Evolutionary conservation across 2,113 vertebrate species (phyloP).

Genomic region (Danionella cerebrum): DNA sequence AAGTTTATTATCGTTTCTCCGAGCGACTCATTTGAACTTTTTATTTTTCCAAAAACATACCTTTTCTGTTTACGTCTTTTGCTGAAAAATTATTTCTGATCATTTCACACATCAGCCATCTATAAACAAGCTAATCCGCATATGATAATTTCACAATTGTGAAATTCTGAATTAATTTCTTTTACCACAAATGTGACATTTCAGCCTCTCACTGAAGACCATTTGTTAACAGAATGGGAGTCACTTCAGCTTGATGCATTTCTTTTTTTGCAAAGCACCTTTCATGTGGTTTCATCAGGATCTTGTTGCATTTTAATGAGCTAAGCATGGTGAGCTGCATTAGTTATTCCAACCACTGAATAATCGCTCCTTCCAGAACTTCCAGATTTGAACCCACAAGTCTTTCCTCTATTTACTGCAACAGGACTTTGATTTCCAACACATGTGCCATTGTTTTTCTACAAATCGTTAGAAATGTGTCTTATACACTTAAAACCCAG

Average conservation of each 20-base stretch:
- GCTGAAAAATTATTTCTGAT: no score
- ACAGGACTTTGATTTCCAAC: neutral
- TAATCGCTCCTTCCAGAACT: slow-evolving; percentile 7
- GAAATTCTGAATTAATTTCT: neutral
- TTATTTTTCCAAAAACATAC: no score
- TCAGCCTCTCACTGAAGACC: slow-evolving; percentile 37
- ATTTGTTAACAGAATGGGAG: slow-evolving; percentile 38
- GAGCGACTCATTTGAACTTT: no score
- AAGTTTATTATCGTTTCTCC: no score
- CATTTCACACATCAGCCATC: no score
- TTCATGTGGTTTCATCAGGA: slow-evolving; percentile 48
- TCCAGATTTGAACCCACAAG: neutral
- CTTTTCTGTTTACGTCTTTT: no score
- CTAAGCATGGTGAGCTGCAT: slow-evolving; percentile 50
- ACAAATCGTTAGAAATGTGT: neutral
- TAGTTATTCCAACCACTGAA: slow-evolving; percentile 34
- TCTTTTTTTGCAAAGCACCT: slow-evolving; percentile 26
- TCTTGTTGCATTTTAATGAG: slow-evolving; percentile 53
- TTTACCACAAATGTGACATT: neutral
- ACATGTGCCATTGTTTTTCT: neutral
- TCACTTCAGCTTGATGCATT: slow-evolving; percentile 26
- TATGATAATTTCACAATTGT: no score
- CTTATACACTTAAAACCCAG: no score
- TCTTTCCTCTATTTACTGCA: neutral
- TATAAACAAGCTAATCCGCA: no score